Conservation (phyloP, 2,797 vertebrate genomes). For the Periparus ater region DNA sequence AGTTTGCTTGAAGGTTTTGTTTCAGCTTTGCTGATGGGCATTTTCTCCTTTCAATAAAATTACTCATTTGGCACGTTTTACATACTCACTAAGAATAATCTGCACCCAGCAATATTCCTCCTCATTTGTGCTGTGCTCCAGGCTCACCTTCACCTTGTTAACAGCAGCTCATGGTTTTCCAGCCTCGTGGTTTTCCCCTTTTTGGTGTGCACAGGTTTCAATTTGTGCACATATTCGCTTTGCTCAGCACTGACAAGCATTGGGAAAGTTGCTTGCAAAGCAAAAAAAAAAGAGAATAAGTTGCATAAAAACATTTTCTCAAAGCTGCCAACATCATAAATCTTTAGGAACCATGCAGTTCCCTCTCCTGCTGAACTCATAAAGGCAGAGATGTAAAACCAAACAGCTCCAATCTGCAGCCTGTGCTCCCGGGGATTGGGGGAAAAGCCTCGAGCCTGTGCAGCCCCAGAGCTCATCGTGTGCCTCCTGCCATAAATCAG, state of each 20-base stretch:
- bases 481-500: constrained; percentile 26
- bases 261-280: constrained; percentile 28
- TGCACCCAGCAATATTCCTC: background rate
- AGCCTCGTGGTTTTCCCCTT: background rate
- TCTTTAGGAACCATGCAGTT: background rate
- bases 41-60: background rate
- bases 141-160: background rate
- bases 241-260: background rate
- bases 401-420: background rate
- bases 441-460: background rate
- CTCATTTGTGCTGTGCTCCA: background rate
- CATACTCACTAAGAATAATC: background rate
- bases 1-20: background rate
- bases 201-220: background rate
- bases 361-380: background rate
- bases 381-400: background rate
- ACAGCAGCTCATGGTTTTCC: background rate
- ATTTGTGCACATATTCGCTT: background rate
- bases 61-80: background rate
- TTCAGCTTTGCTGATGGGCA: background rate
- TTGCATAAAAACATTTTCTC: background rate
- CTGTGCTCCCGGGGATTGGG: background rate
- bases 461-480: background rate
- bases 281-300: background rate
- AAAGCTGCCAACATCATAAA: background rate